phyloP scores from a whole-genome alignment of 1,140 invertebrate genomes.

The Hypsibius dujardini region DNA sequence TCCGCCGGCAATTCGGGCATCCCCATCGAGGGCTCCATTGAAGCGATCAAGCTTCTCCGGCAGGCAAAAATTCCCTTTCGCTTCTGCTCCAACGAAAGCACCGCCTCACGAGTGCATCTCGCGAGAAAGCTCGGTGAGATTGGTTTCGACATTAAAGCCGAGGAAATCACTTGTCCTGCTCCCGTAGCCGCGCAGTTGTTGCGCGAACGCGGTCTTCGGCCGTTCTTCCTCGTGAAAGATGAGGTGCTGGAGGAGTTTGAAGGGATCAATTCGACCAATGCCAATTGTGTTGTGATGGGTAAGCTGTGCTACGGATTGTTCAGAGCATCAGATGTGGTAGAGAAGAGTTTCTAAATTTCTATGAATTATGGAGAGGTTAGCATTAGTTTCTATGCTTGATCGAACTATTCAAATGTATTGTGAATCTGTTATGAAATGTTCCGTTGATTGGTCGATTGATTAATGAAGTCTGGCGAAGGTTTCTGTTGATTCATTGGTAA shows the following conservation, averaged over 20 bases:
- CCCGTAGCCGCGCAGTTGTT: conserved; percentile 34
- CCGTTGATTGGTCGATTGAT: too few relatives aligned
- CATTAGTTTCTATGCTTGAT: too few relatives aligned
- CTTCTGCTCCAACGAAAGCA: conserved; percentile 43
- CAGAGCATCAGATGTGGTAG: too few relatives aligned
- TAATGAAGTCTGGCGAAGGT: too few relatives aligned
- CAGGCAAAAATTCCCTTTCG: conserved; percentile 32
- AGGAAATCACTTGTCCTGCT: conserved; percentile 38
- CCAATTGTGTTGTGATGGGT: conserved; percentile 41
- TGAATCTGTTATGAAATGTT: too few relatives aligned
- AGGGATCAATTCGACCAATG: conserved; percentile 31
- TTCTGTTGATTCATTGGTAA: too few relatives aligned
- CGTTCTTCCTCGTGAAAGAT: conserved; percentile 38
- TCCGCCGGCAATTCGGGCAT: conserved; percentile 29
- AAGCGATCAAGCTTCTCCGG: conserved; percentile 38
- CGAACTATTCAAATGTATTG: too few relatives aligned
- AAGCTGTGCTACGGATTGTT: neutral
- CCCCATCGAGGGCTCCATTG: conserved; percentile 39
- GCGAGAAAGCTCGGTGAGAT: conserved; percentile 33
- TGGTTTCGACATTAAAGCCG: conserved; percentile 35
- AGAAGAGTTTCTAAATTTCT: too few relatives aligned
- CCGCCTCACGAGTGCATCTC: conserved; percentile 31
- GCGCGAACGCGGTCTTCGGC: conserved; percentile 32
- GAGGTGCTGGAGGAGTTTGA: conserved; percentile 37
- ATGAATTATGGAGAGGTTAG: too few relatives aligned